These are phyloP conservation scores for Pangasius larnaudii DNA, from an alignment of 2,797 vertebrate genomes.

Conservation along the genomic window DNA sequence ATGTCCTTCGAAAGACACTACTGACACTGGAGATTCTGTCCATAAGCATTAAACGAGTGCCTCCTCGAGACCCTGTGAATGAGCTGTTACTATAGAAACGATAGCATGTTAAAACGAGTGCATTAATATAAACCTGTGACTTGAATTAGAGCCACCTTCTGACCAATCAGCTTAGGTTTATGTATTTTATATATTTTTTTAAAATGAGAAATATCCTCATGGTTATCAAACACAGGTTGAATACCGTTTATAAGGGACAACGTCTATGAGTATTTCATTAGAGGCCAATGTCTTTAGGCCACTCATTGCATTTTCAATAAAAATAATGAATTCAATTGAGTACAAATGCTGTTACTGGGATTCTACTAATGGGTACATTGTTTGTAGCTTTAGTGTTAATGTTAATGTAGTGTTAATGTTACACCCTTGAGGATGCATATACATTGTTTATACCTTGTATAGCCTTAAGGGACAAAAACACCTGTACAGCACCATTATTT, in stretches of 20 bases:
- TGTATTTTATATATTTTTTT: too few species aligned
- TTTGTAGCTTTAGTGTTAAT: background rate
- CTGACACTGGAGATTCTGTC: background rate
- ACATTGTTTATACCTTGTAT: background rate
- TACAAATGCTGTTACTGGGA: background rate
- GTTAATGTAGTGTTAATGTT: slow-evolving; percentile 18
- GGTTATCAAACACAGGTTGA: background rate
- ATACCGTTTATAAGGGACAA: background rate
- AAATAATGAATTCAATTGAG: background rate
- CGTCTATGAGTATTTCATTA: background rate
- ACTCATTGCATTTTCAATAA: background rate
- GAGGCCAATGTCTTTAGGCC: background rate
- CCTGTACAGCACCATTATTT: background rate
- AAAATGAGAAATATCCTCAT: background rate
- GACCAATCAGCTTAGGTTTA: background rate
- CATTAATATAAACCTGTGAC: background rate
- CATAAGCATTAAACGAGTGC: background rate
- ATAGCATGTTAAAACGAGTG: background rate
- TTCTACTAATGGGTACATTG: too few species aligned
- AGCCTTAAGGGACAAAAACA: background rate
- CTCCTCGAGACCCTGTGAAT: background rate
- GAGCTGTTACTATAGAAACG: background rate
- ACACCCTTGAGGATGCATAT: background rate
- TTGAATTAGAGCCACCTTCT: background rate
- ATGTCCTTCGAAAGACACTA: background rate